Evolutionary conservation across 2,888 invertebrate species (phyloP).

Genomic region (Autographa gamma): DNA sequence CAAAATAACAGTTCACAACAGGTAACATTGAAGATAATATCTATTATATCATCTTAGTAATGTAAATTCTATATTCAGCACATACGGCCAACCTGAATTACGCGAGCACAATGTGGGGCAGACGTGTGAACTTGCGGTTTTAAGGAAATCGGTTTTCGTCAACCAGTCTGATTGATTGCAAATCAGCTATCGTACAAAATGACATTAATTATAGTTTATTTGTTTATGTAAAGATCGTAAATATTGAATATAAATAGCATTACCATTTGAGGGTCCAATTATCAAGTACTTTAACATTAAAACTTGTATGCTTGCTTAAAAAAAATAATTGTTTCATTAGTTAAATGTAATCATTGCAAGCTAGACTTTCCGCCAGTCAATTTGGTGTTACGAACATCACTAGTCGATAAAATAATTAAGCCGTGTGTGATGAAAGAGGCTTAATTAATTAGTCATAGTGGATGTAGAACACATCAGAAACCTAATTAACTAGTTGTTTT

Average conservation of each 20-base stretch:
- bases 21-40: not conserved
- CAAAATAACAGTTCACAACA: not conserved
- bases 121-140: not conserved
- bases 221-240: no score
- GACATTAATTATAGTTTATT: not conserved
- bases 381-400: not conserved
- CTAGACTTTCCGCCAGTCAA: no score
- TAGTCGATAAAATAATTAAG: slow-evolving; percentile 42
- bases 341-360: no score
- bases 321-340: no score
- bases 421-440: slow-evolving; percentile 44
- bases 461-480: slow-evolving; percentile 12
- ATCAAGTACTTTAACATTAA: no score
- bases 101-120: not conserved
- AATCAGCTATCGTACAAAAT: not conserved
- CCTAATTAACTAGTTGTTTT: slow-evolving; percentile 35
- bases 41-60: not conserved
- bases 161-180: not conserved
- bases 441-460: slow-evolving; percentile 48
- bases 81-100: not conserved
- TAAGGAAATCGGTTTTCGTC: not conserved
- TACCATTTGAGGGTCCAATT: no score
- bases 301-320: no score
- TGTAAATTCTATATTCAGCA: not conserved
- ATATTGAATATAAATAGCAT: no score